phyloP scores from a whole-genome alignment of 2,797 vertebrate species.

The Gymnopithys bicolor region DNA sequence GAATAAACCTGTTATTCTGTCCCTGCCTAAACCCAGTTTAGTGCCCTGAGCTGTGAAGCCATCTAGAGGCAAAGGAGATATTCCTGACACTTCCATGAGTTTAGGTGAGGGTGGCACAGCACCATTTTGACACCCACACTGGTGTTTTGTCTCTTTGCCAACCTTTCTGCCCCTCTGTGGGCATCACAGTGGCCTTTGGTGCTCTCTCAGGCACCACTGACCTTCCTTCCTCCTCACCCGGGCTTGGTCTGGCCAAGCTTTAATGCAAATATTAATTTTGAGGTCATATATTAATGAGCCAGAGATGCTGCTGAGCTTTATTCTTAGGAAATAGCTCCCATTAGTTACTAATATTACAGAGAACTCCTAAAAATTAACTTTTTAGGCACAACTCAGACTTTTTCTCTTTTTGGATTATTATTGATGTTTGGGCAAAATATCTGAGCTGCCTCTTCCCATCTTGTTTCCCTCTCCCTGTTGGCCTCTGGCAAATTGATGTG shows the following conservation, averaged over 20 bases:
- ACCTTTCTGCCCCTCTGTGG: background rate
- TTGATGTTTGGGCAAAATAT: background rate
- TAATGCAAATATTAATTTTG: background rate
- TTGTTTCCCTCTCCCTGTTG: background rate
- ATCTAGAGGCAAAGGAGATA: background rate
- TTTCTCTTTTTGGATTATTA: background rate
- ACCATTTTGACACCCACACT: accelerated
- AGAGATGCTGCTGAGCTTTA: background rate
- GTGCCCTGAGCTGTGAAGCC: background rate
- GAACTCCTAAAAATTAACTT: background rate
- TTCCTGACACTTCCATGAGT: accelerated
- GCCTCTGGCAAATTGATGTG: background rate
- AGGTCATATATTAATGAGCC: background rate
- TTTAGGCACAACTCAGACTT: background rate
- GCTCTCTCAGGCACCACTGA: background rate
- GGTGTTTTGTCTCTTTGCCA: background rate
- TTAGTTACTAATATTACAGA: accelerated
- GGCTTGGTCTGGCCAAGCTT: background rate
- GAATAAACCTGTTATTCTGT: background rate
- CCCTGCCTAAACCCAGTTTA: background rate
- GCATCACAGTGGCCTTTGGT: background rate
- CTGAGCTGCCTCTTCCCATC: background rate
- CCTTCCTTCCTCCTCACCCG: background rate
- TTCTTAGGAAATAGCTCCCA: background rate
- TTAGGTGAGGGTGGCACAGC: background rate